Percentiles rank a stretch among this genome's conserved stretches.
Evolutionary conservation across 2,797 vertebrate genomes (phyloP).

Genomic region (Thaleichthys pacificus): DNA sequence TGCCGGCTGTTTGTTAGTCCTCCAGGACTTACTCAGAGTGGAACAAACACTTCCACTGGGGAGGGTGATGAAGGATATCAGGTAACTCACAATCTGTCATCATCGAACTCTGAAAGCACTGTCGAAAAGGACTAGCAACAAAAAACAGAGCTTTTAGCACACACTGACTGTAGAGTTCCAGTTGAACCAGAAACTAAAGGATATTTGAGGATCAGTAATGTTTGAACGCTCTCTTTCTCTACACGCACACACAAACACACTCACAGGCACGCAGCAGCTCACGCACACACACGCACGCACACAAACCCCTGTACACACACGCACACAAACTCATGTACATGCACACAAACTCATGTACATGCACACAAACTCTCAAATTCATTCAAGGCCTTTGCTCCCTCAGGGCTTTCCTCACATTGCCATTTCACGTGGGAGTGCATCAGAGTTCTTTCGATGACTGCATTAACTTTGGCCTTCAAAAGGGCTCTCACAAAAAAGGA

Average conservation of each 20-base stretch:
- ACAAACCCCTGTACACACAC: not conserved
- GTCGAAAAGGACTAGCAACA: conserved; percentile 58
- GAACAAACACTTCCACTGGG: conserved; percentile 74
- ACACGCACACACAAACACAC: conserved; percentile 1
- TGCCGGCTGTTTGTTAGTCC: conserved; percentile 71
- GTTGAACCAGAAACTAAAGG: conserved; percentile 72
- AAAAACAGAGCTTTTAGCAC: conserved; percentile 71
- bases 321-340: conserved; percentile 1
- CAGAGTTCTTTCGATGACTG: conserved; percentile 69
- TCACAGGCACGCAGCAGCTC: not conserved
- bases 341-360: conserved; percentile 2
- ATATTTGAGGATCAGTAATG: conserved; percentile 70
- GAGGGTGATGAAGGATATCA: conserved; percentile 78
- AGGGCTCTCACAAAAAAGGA: conserved; percentile 57
- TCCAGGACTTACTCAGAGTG: conserved; percentile 67
- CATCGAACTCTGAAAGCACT: conserved; percentile 72
- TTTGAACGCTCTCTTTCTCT: conserved; percentile 51
- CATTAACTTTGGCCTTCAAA: conserved; percentile 76
- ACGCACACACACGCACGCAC: conserved; percentile 1
- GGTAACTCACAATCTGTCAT: conserved; percentile 78
- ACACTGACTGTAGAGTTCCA: conserved; percentile 67
- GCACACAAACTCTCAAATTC: conserved; percentile 32
- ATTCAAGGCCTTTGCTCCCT: conserved; percentile 68
- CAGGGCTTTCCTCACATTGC: conserved; percentile 69
- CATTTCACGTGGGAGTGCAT: conserved; percentile 70